These are phyloP conservation scores for Columbina picui DNA, from an alignment of 2,113 vertebrate species.

Conservation along the genomic window DNA sequence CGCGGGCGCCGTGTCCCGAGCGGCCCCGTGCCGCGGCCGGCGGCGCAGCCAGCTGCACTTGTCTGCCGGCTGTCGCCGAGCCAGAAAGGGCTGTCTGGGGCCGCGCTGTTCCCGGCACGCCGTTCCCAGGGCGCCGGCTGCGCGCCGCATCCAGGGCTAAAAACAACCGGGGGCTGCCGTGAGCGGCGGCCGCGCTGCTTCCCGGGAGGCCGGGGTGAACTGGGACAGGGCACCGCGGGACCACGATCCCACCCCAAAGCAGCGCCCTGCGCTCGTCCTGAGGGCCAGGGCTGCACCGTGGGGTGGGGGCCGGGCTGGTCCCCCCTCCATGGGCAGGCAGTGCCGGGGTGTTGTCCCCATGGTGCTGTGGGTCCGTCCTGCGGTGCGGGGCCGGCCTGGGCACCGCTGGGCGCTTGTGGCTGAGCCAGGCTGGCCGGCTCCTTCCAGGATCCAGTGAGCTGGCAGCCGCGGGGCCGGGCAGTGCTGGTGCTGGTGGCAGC, in stretches of 20 bases:
- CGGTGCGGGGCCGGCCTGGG: accelerated
- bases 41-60: constrained; percentile 45
- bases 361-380: accelerated
- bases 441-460: accelerated
- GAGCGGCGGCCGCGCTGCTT: background rate
- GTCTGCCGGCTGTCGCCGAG: constrained; percentile 61
- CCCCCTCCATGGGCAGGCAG: background rate
- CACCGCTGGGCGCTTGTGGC: background rate
- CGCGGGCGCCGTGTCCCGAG: constrained; percentile 7
- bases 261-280: too few relatives aligned
- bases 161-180: constrained; percentile 21
- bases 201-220: background rate
- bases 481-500: background rate
- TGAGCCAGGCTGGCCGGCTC: accelerated
- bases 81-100: constrained; percentile 64
- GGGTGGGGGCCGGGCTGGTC: background rate
- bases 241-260: too few relatives aligned
- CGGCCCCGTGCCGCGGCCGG: constrained; percentile 19
- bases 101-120: constrained; percentile 57
- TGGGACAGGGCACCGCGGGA: background rate
- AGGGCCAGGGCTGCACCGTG: background rate
- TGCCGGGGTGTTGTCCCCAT: background rate
- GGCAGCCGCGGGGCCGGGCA: accelerated
- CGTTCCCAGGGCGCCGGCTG: constrained; percentile 56
- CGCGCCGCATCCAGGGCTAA: constrained; percentile 27